These are phyloP conservation scores for Trichosurus vulpecula DNA, from an alignment of 2,797 vertebrate genomes.

Conservation along the genomic window DNA sequence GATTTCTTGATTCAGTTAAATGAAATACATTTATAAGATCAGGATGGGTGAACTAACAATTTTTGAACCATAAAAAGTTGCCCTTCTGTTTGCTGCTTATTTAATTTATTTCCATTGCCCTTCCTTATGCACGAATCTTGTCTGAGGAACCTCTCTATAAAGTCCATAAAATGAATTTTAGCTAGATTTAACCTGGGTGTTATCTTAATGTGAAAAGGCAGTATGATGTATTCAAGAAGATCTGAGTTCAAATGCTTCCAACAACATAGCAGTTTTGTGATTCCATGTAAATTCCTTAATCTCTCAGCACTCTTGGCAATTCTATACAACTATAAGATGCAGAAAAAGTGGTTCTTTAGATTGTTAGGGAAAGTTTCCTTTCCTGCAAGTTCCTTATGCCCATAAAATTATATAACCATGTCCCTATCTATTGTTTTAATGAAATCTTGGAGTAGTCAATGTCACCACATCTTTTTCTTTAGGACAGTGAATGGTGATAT, in stretches of 20 bases:
- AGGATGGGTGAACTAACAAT: conserved; percentile 32
- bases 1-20: conserved; percentile 61
- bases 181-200: neutral
- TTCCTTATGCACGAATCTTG: neutral
- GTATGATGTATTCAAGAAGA: neutral
- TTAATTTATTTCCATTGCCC: neutral
- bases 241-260: neutral
- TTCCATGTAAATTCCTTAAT: neutral
- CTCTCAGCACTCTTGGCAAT: neutral
- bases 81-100: neutral
- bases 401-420: neutral
- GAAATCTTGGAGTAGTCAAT: neutral
- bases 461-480: neutral
- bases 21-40: conserved; percentile 49
- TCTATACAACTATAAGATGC: neutral
- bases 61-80: conserved; percentile 50
- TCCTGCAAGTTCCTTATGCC: neutral
- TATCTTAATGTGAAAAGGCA: neutral
- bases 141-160: neutral
- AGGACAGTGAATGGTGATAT: neutral
- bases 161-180: neutral
- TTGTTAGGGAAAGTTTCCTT: neutral
- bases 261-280: neutral
- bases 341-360: neutral
- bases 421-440: neutral